A percentile compares a stretch with the other conserved stretches of the same genome.
These are phyloP conservation scores for Grapholita molesta DNA, from an alignment of 1,140 invertebrate genomes.

Conservation along the genomic window DNA sequence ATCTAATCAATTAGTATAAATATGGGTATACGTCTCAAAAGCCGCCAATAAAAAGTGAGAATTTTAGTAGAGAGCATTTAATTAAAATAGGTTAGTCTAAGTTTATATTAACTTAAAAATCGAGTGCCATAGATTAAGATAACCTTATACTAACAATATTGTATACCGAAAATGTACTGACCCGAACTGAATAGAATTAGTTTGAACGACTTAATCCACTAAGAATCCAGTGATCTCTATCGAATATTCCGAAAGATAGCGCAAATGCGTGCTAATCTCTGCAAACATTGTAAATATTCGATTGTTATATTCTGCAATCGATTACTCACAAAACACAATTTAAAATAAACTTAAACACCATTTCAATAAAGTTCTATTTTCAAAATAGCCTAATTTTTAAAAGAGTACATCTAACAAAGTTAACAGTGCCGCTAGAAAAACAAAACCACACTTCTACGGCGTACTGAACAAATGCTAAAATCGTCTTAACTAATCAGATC, in stretches of 20 bases:
- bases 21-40: too few species aligned
- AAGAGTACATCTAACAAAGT: neutral
- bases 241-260: constrained; percentile 18
- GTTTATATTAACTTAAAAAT: too few species aligned
- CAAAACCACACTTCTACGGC: neutral
- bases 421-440: neutral
- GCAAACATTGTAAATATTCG: constrained; percentile 3
- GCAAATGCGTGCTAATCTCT: constrained; percentile 29
- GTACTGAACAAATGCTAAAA: neutral
- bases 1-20: too few species aligned
- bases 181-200: neutral
- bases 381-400: neutral
- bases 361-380: neutral
- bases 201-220: neutral
- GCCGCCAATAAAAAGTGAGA: too few species aligned
- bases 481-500: neutral
- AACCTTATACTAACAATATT: neutral
- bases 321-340: neutral
- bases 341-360: neutral
- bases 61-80: too few species aligned
- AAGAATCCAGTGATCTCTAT: constrained; percentile 11
- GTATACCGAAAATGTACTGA: neutral
- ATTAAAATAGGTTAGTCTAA: too few species aligned
- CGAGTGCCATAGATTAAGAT: too few species aligned
- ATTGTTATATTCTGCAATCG: neutral